Evolutionary conservation across 1,140 invertebrate genomes (phyloP).

Genomic region (Ladona fulva): DNA sequence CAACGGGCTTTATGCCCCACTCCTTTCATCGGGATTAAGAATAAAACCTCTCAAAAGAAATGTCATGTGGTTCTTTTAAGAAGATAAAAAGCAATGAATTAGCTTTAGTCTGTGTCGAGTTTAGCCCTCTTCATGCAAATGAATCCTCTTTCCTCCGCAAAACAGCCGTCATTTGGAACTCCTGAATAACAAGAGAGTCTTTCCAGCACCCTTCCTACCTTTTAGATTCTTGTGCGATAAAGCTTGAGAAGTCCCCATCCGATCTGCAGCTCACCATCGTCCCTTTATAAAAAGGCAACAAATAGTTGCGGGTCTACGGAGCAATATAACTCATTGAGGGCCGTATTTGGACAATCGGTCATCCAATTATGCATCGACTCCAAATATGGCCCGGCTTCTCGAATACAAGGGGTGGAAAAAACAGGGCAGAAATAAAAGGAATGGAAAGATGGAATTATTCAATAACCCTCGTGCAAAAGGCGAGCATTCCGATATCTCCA

Average conservation of each 20-base stretch:
- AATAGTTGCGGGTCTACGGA: background rate
- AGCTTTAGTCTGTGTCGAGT: too few relatives aligned
- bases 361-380: background rate
- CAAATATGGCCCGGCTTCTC: background rate
- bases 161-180: background rate
- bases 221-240: background rate
- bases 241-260: background rate
- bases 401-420: background rate
- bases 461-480: background rate
- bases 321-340: background rate
- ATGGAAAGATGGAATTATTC: background rate
- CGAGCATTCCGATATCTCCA: slow-evolving; percentile 7
- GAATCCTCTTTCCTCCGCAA: background rate
- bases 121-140: background rate
- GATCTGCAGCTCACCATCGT: background rate
- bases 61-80: too few relatives aligned
- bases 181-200: background rate
- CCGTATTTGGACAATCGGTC: background rate
- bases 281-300: background rate
- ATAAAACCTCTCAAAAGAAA: too few relatives aligned
- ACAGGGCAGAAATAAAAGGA: background rate
- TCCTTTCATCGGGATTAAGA: too few relatives aligned
- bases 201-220: background rate
- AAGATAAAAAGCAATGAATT: too few relatives aligned
- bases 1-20: too few relatives aligned